Evolutionary conservation across 2,888 invertebrate genomes (phyloP).

Genomic region (Mythimna pallens): DNA sequence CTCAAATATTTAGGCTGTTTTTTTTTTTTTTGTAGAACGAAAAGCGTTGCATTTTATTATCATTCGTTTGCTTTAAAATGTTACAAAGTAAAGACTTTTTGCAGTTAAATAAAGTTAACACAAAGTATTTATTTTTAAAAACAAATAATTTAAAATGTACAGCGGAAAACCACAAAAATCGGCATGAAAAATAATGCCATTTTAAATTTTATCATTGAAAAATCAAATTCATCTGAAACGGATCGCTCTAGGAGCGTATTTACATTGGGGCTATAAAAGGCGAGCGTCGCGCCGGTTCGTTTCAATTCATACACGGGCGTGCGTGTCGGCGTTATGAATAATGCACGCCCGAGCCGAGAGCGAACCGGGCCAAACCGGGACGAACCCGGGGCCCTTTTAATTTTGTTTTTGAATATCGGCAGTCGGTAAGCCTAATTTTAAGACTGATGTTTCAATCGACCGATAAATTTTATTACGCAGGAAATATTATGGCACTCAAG

Average conservation of each 20-base stretch:
- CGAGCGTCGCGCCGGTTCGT: constrained; percentile 66
- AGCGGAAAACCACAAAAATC: constrained; percentile 11
- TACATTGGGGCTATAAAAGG: constrained; percentile 74
- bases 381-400: constrained; percentile 61
- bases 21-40: constrained; percentile 24
- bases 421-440: constrained; percentile 53
- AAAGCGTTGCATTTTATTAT: constrained; percentile 49
- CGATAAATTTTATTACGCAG: background rate
- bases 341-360: constrained; percentile 65
- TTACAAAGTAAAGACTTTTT: constrained; percentile 18
- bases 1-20: constrained; percentile 41
- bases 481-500: no score
- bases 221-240: constrained; percentile 61
- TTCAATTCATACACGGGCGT: constrained; percentile 76
- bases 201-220: constrained; percentile 63
- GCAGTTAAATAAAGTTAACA: background rate
- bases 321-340: constrained; percentile 74
- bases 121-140: background rate
- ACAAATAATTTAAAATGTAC: background rate
- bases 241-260: constrained; percentile 64
- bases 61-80: constrained; percentile 43
- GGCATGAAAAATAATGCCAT: constrained; percentile 48
- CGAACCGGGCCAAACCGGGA: constrained; percentile 41
- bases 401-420: constrained; percentile 61
- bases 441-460: background rate